Percentiles rank a stretch among this genome's conserved stretches.
phyloP scores from a whole-genome alignment of 2,888 invertebrate genomes.

The Chloroclysta siterata region DNA sequence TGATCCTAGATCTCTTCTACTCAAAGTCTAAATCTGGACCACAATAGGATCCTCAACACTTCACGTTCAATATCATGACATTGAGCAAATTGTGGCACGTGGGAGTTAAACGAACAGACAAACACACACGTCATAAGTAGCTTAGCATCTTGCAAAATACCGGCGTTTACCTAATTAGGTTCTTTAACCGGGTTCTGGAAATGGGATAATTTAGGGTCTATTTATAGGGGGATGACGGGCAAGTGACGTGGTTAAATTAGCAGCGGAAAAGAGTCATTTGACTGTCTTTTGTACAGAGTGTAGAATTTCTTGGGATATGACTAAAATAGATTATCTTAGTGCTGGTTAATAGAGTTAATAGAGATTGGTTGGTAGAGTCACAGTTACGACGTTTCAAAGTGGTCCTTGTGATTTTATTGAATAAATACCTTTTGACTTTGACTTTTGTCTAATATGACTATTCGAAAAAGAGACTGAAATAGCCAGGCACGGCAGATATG shows the following conservation, averaged over 20 bases:
- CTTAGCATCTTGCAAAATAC: slow-evolving; percentile 44
- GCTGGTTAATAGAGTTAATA: neutral
- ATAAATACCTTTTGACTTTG: too few relatives aligned
- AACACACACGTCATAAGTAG: slow-evolving; percentile 41
- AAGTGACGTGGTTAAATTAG: slow-evolving; percentile 38
- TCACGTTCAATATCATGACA: slow-evolving; percentile 32
- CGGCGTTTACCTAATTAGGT: slow-evolving; percentile 60
- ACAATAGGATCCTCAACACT: slow-evolving; percentile 19
- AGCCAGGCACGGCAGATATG: too few relatives aligned
- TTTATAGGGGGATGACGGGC: slow-evolving; percentile 45
- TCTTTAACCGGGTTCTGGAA: slow-evolving; percentile 52
- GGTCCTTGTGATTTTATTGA: too few relatives aligned
- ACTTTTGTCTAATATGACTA: too few relatives aligned
- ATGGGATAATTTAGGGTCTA: slow-evolving; percentile 55
- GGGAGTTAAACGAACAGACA: slow-evolving; percentile 17
- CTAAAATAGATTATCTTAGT: slow-evolving; percentile 12
- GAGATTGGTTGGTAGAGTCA: too few relatives aligned
- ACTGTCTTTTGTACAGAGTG: slow-evolving; percentile 29
- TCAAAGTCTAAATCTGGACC: slow-evolving; percentile 10
- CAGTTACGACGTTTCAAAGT: too few relatives aligned
- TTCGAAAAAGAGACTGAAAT: too few relatives aligned
- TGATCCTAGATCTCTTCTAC: slow-evolving; percentile 6
- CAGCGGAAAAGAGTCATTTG: slow-evolving; percentile 35
- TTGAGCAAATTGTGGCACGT: slow-evolving; percentile 31
- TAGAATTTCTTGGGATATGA: slow-evolving; percentile 14